Evolutionary conservation across 2,113 vertebrate genomes (phyloP), one percentile per base, ranked within the genome.

Genomic region (Melanocharis versteri): DNA sequence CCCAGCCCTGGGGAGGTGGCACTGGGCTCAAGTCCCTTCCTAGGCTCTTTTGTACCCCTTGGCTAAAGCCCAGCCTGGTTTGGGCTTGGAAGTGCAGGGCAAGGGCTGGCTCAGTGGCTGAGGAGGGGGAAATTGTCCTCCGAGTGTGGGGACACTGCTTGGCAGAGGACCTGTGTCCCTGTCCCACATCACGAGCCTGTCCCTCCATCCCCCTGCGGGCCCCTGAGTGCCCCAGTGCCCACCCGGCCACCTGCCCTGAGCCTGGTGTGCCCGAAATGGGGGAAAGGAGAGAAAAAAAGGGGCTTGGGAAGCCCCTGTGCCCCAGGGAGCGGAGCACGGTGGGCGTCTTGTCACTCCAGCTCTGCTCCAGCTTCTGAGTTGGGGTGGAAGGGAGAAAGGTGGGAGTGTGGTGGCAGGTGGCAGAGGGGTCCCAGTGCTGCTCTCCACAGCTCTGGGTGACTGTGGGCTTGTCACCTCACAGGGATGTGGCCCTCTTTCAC

Each of bases 261-360:
- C 50, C 22, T 3, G 0, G 3, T 0, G 2, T 57, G 37, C 35
- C 50, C 0, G 2, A 73, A 87, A 73, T 53, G 60, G 26, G 40
- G 65, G n/a, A 65, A 77, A 39, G 4, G 24, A 77, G 28, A 51
- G 24, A 0, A 7, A 82, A 76, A 76, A 77, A 35, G 14, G 53
- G 23, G 35, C 48, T 83, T 1, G 1, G 48, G 27, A 58, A 87
- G 16, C n/a, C n/a, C 11, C 44, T 56, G 83, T 0, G 0, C 61
- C 35, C 20, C 2, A 0, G 33, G 39, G 57, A 83, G 26, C 0
- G 0, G 39, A 45, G 66, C 33, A 18, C 0, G 0, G 33, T 1
- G 5, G 7, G 42, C 1, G 5, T 31, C 33, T 54, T 23, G 1
- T 53, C 4, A 4, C 30, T 37, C 40, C 2, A 2, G 57, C 48